Percentiles rank a stretch among this genome's conserved stretches.
These are phyloP conservation scores for Gambusia yucatana DNA, from an alignment of 2,797 vertebrate genomes.

Conservation along the genomic window DNA sequence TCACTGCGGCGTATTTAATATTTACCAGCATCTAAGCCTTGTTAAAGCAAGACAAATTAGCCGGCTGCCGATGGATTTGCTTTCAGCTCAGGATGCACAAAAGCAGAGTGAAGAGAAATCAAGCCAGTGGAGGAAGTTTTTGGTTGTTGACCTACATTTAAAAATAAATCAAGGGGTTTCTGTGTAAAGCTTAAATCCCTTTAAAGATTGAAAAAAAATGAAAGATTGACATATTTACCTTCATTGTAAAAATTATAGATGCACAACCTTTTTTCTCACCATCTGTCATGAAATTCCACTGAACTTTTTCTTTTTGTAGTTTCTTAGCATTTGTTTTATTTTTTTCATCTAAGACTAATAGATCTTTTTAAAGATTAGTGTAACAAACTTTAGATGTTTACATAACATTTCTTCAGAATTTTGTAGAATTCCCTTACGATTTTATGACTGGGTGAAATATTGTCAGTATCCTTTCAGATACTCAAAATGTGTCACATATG, in stretches of 20 bases:
- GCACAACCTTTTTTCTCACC: background rate
- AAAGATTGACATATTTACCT: background rate
- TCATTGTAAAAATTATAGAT: background rate
- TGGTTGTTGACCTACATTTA: slow-evolving; percentile 34
- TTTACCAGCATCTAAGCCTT: slow-evolving; percentile 60
- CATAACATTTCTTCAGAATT: background rate
- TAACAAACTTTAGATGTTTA: background rate
- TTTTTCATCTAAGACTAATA: background rate
- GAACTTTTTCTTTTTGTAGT: background rate
- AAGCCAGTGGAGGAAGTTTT: slow-evolving; percentile 56
- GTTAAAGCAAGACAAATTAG: slow-evolving; percentile 73
- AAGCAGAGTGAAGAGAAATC: slow-evolving; percentile 53
- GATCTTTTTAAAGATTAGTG: background rate
- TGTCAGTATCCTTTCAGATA: background rate
- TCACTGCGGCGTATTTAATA: slow-evolving; percentile 66
- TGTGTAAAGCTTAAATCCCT: background rate
- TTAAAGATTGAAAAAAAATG: background rate
- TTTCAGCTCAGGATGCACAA: slow-evolving; percentile 63
- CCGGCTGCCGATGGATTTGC: slow-evolving; percentile 69
- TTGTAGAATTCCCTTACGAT: too few species aligned
- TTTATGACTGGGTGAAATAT: background rate
- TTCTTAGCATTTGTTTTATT: background rate
- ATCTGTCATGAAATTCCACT: background rate
- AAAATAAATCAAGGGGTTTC: background rate
- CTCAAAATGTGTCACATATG: background rate